Evolutionary conservation across 2,797 vertebrate species (phyloP).

Genomic region (Apodemus agrarius): DNA sequence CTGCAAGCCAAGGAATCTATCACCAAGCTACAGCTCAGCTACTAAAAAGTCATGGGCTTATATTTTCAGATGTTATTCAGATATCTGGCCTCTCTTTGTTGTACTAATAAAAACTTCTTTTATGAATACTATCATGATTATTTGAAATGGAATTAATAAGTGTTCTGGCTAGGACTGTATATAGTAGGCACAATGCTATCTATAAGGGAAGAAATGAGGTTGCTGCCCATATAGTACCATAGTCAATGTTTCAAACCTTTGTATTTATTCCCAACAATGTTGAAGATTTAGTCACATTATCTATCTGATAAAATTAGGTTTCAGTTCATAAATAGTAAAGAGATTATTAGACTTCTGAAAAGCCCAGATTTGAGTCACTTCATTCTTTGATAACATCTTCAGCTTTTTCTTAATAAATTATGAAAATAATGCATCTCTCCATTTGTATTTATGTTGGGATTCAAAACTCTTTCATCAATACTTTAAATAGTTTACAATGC

Average conservation of each 20-base stretch:
- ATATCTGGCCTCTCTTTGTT: not conserved
- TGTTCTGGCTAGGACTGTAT: not conserved
- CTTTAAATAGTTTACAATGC: not conserved
- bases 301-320: not conserved
- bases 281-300: not conserved
- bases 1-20: not conserved
- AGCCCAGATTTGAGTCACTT: not conserved
- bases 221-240: not conserved
- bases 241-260: not conserved
- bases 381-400: not conserved
- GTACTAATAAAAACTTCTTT: not conserved
- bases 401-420: conserved; percentile 13
- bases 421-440: conserved; percentile 3
- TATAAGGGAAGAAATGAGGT: not conserved
- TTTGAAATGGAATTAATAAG: conserved; percentile 10
- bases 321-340: conserved; percentile 25
- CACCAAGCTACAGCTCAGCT: not conserved
- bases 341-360: not conserved
- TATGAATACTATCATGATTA: not conserved
- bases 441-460: conserved; percentile 18
- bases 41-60: not conserved
- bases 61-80: not conserved
- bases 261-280: not conserved
- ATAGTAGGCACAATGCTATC: not conserved
- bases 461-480: conserved; percentile 9